Percentiles rank a stretch among this genome's conserved stretches.
phyloP scores from a whole-genome alignment of 1,140 invertebrate genomes.

The Carposina sasakii region DNA sequence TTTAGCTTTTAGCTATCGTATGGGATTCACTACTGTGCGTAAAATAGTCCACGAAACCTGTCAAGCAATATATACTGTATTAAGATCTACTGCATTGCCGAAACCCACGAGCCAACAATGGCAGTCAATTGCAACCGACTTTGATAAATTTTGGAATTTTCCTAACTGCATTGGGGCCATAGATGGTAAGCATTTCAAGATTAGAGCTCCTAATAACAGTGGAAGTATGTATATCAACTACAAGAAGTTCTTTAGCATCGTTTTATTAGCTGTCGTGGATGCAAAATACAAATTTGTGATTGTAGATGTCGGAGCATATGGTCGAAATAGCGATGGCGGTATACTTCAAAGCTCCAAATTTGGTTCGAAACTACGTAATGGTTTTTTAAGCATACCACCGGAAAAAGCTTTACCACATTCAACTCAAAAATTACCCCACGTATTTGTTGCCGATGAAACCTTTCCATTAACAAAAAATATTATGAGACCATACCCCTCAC shows the following conservation, averaged over 20 bases:
- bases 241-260: constrained; percentile 2
- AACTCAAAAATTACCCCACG: constrained; percentile 23
- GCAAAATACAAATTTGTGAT: constrained; percentile 24
- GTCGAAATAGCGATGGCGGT: constrained; percentile 39
- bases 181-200: neutral
- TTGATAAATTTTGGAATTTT: constrained; percentile 1
- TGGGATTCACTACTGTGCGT: constrained; percentile 5
- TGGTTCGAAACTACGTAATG: constrained; percentile 24
- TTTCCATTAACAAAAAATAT: too few relatives aligned
- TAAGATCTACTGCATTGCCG: neutral
- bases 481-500: too few relatives aligned
- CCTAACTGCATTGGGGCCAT: too few relatives aligned
- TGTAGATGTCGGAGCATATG: constrained; percentile 49
- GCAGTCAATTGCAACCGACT: neutral
- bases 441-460: too few relatives aligned
- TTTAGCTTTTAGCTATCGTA: neutral
- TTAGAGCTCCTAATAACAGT: neutral
- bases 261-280: constrained; percentile 2
- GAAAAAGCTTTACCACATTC: constrained; percentile 17
- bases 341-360: constrained; percentile 38
- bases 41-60: constrained; percentile 9
- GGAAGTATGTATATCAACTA: constrained; percentile 5
- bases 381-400: constrained; percentile 30
- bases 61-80: neutral
- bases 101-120: constrained; percentile 1